phyloP scores from a whole-genome alignment of 2,113 vertebrate genomes.

The Colinus virginianus region DNA sequence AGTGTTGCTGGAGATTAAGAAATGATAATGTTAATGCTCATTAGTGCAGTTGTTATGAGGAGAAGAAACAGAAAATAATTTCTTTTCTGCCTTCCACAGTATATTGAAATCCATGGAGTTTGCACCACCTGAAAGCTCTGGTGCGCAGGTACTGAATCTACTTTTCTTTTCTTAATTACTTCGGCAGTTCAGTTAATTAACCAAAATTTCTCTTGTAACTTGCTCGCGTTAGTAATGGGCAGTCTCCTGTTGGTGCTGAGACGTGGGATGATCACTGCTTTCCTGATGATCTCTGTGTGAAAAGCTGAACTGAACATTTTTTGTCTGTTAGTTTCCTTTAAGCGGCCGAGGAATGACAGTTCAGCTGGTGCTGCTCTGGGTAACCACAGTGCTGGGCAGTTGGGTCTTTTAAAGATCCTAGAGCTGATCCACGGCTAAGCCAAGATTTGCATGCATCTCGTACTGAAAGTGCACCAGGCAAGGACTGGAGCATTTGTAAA shows the following conservation, averaged over 20 bases:
- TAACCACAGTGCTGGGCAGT: not conserved
- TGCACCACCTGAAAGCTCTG: constrained; percentile 86
- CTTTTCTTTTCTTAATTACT: constrained; percentile 14
- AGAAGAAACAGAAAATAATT: constrained; percentile 53
- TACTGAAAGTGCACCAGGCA: not conserved
- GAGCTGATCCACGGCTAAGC: not conserved
- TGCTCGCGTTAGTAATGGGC: not conserved
- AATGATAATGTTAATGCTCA: constrained; percentile 27
- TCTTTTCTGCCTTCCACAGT: constrained; percentile 77
- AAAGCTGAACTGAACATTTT: constrained; percentile 19
- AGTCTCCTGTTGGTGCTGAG: constrained; percentile 3
- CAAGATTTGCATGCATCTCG: not conserved
- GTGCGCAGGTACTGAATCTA: constrained; percentile 85
- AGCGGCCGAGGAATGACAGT: not conserved
- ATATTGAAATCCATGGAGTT: constrained; percentile 99
- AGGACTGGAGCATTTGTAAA: constrained; percentile 13
- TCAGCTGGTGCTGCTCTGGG: not conserved
- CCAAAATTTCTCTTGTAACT: not conserved
- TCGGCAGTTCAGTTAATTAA: not conserved
- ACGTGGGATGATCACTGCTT: not conserved
- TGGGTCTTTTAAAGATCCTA: not conserved
- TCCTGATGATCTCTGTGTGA: not conserved
- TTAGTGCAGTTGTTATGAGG: not conserved
- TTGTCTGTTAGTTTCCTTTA: not conserved
- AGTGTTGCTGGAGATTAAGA: constrained; percentile 62